phyloP scores from a whole-genome alignment of 1,140 invertebrate species.

The Bradynema listronoti region DNA sequence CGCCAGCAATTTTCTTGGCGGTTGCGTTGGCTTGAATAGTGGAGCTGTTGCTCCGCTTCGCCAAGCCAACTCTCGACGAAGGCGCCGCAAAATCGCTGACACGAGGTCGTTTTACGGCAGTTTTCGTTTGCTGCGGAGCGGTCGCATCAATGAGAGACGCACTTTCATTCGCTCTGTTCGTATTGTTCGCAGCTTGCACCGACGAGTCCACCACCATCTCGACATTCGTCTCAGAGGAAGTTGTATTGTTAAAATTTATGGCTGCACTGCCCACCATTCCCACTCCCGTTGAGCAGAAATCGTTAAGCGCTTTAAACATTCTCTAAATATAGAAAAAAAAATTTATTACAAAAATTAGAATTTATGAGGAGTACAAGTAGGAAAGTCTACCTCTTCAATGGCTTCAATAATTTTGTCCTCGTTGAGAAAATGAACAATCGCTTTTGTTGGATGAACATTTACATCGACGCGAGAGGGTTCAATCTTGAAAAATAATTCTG shows the following conservation, averaged over 20 bases:
- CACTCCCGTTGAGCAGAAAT: constrained; percentile 15
- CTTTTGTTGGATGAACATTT: constrained; percentile 48
- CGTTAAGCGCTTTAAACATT: constrained; percentile 8
- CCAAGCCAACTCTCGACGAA: no score
- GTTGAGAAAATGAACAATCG: constrained; percentile 39
- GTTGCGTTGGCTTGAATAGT: no score
- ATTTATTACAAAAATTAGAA: neutral
- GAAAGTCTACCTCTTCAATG: constrained; percentile 43
- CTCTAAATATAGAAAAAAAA: constrained; percentile 18
- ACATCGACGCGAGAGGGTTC: constrained; percentile 43
- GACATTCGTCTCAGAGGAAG: neutral
- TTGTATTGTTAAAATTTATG: neutral
- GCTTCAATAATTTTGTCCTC: constrained; percentile 44
- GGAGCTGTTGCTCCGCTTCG: no score
- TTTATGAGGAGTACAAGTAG: no score
- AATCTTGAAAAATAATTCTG: constrained; percentile 17
- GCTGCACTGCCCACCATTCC: constrained; percentile 19
- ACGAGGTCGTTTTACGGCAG: no score
- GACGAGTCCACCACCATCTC: neutral
- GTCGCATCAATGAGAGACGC: no score
- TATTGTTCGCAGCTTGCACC: no score
- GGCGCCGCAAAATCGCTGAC: no score
- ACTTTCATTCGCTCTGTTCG: no score
- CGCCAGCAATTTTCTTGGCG: neutral
- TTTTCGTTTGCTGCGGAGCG: no score